A percentile compares a stretch with the other conserved stretches of the same genome.
Conservation (phyloP, 2,888 invertebrate genomes). For the Polia nebulosa region DNA sequence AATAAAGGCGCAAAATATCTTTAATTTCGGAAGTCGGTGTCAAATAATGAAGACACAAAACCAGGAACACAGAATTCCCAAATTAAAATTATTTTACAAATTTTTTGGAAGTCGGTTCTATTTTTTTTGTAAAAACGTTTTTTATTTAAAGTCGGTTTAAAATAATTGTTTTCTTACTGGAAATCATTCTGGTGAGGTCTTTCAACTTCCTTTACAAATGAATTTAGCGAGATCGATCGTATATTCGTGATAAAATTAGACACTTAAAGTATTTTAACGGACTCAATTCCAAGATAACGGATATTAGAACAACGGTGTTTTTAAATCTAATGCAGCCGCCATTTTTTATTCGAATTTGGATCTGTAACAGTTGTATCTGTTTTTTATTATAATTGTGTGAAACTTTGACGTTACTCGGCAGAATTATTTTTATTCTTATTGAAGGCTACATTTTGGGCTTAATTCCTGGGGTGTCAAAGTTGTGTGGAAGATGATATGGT, state of each 20-base stretch:
- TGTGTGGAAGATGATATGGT: too few species aligned
- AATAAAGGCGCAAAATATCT: too few species aligned
- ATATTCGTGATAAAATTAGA: conserved; percentile 25
- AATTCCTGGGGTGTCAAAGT: too few species aligned
- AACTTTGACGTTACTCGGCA: conserved; percentile 1
- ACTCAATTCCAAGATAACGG: conserved; percentile 21
- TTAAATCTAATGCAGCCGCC: conserved; percentile 19
- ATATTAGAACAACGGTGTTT: conserved; percentile 39
- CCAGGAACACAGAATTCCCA: too few species aligned
- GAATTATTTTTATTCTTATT: neutral
- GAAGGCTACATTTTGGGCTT: too few species aligned
- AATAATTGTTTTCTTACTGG: too few species aligned
- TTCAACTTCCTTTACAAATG: conserved; percentile 22
- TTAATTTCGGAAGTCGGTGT: too few species aligned
- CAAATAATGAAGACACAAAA: too few species aligned
- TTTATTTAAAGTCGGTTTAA: too few species aligned
- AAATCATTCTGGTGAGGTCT: conserved; percentile 6
- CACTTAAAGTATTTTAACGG: conserved; percentile 29
- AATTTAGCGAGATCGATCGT: conserved; percentile 6
- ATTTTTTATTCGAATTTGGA: conserved; percentile 33
- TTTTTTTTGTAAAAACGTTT: too few species aligned
- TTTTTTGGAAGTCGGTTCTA: too few species aligned
- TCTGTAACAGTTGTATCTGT: conserved; percentile 26
- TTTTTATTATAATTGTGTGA: conserved; percentile 21
- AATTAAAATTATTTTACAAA: too few species aligned